Conservation (phyloP, 2,888 invertebrate genomes). For the Caenorhabditis sp. region DNA sequence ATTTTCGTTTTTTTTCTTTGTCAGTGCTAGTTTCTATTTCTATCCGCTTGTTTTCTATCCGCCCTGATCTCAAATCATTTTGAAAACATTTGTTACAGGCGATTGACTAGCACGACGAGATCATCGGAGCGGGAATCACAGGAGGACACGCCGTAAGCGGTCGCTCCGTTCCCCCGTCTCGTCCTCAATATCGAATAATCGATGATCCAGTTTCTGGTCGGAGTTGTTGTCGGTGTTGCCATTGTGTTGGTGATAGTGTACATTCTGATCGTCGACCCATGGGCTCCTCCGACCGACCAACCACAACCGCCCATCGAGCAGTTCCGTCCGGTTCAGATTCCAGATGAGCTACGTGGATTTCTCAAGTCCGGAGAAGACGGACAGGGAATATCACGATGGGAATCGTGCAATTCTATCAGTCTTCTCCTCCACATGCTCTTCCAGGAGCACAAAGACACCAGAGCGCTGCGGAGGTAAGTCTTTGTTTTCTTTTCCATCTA, state of each 20-base stretch:
- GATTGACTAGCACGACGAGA: constrained; percentile 3
- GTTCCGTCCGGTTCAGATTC: constrained; percentile 75
- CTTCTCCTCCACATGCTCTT: constrained; percentile 80
- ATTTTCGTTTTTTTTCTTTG: neutral
- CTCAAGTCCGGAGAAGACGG: constrained; percentile 79
- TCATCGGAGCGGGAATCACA: constrained; percentile 5
- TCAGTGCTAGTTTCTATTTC: neutral
- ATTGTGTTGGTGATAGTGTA: constrained; percentile 64
- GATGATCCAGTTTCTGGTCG: constrained; percentile 63
- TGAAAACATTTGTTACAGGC: neutral
- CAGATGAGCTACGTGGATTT: constrained; percentile 76
- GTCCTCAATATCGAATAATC: neutral
- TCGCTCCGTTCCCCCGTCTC: constrained; percentile 2
- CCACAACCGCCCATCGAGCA: constrained; percentile 73
- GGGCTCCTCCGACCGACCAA: constrained; percentile 59
- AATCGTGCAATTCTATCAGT: constrained; percentile 71
- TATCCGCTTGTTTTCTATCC: neutral
- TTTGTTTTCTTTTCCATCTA: no score
- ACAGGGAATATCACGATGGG: constrained; percentile 76
- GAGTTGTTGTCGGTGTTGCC: constrained; percentile 68
- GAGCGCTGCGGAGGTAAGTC: constrained; percentile 76
- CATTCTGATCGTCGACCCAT: constrained; percentile 71
- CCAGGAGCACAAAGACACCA: constrained; percentile 81
- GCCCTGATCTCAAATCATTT: neutral
- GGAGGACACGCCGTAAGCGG: constrained; percentile 10